Base-by-base conservation (phyloP, 2,888 invertebrate species). In the Troilus luridus region DNA sequence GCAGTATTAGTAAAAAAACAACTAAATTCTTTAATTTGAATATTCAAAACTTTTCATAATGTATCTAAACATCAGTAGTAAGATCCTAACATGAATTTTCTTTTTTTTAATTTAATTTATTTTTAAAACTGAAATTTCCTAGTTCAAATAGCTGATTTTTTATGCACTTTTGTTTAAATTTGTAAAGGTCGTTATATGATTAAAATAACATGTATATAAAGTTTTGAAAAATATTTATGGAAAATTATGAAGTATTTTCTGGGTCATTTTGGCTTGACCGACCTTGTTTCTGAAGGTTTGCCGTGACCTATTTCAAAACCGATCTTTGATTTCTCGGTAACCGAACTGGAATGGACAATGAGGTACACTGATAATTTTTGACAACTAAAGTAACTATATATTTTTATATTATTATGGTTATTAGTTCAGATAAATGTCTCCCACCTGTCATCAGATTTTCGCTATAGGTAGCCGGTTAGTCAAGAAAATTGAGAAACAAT, bases 321-420 rank as follows among this genome's bases (percentile, higher is more conserved):
- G 72, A 77, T 77, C 72, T 77, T 77, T 41, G 12, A 77, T 8
- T 77, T 77, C 72, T 77, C 19, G 27, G 72, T 77, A 77, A 77
- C 5, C 11, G 27, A 77, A 77, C 27, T 77, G 41, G 72, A 19
- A 77, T 77, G 72, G 72, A 19, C 72, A 67, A 67, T 24, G 24
- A 24, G 14, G 6, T 67, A 24, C 12, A 1, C 14, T 67, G 14
- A 24, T 24, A 24, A 12, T 24, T 67, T 12, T 24, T 24, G 0
- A 24, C n/a, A 3, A 11, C n/a, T 1, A n/a, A 64, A 64, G n/a
- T 64, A 64, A 64, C n/a, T 17, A 19, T 62, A 62, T 19, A 62
- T 62, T 19, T 62, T 62, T 62, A 62, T 62, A 19, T n/a, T n/a
- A n/a, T n/a, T n/a, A n/a, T n/a, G n/a, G n/a, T n/a, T n/a, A n/a